Evolutionary conservation across 2,888 invertebrate species (phyloP).

Genomic region (Mimachlamys varia): DNA sequence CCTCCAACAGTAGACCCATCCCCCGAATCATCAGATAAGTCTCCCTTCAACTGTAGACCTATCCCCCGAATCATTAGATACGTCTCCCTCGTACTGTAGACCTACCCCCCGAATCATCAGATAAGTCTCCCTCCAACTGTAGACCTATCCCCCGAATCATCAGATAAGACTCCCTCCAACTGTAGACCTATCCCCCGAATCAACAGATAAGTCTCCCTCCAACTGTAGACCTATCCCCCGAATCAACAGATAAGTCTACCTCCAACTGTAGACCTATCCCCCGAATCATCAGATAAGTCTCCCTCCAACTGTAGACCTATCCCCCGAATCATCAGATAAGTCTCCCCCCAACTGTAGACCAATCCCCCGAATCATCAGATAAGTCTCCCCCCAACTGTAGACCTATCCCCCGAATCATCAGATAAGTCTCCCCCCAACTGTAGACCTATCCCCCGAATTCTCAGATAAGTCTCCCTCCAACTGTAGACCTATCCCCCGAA

Average conservation of each 20-base stretch:
- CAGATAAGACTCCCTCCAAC: background rate
- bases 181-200: background rate
- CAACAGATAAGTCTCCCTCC: background rate
- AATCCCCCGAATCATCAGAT: background rate
- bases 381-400: background rate
- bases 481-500: background rate
- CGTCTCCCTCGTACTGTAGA: background rate
- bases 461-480: background rate
- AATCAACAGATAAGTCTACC: background rate
- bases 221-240: background rate
- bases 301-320: background rate
- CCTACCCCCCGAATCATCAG: background rate
- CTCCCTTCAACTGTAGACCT: background rate
- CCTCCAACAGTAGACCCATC: background rate
- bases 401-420: background rate
- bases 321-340: background rate
- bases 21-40: background rate
- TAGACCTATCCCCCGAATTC: background rate
- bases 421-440: background rate
- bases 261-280: background rate
- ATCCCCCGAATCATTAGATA: background rate
- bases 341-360: background rate
- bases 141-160: background rate
- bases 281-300: background rate
- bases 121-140: background rate